phyloP scores from a whole-genome alignment of 35 echinoderm and acorn worm species.

The Anneissia japonica region DNA sequence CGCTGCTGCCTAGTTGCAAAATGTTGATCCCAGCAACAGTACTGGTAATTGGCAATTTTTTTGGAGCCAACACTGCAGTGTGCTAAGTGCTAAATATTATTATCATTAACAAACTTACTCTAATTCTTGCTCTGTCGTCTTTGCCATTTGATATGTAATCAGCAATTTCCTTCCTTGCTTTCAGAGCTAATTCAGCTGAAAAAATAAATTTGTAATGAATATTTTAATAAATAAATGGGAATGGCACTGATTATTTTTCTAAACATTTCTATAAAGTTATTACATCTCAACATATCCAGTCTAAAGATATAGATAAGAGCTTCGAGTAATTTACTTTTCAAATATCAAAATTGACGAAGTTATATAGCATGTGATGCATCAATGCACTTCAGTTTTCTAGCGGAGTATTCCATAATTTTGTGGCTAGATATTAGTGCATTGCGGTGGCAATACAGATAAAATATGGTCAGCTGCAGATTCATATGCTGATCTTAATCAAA shows the following conservation, averaged over 20 bases:
- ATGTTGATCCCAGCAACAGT: neutral
- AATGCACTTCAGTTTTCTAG: no score
- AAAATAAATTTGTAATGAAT: conserved; percentile 2
- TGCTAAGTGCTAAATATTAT: neutral
- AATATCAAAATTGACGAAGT: no score
- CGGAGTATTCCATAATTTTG: no score
- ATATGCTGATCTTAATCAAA: no score
- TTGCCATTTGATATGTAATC: conserved; percentile 85
- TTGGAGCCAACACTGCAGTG: neutral
- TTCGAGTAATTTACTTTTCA: no score
- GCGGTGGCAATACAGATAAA: no score
- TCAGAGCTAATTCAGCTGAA: conserved; percentile 83
- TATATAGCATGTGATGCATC: no score
- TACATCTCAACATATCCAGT: no score
- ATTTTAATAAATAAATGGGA: neutral
- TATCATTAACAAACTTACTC: conserved; percentile 31
- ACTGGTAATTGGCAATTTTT: neutral
- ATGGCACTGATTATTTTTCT: neutral
- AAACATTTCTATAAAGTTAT: no score
- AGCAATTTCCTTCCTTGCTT: conserved; percentile 90
- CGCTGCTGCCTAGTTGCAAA: neutral
- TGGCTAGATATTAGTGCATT: no score
- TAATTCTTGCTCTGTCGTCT: conserved; percentile 94
- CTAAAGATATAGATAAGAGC: no score
- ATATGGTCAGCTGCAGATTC: no score